phyloP scores from a whole-genome alignment of 2,797 vertebrate genomes.

The Propithecus perrieri region DNA sequence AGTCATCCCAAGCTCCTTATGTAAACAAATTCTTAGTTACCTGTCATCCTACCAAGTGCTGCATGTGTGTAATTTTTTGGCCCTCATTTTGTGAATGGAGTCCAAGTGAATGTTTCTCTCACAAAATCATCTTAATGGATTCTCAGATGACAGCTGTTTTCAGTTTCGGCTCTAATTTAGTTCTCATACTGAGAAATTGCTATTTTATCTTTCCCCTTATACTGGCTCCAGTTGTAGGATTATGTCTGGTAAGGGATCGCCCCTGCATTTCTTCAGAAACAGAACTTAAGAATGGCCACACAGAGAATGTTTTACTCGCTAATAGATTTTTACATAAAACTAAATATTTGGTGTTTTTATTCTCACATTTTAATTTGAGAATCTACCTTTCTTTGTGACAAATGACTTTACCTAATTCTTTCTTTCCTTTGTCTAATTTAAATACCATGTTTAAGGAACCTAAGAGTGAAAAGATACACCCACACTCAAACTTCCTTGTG shows the following conservation, averaged over 20 bases:
- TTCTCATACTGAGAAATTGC: slow-evolving; percentile 8
- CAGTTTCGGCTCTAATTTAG: slow-evolving; percentile 70
- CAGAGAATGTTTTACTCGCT: background rate
- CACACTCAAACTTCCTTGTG: background rate
- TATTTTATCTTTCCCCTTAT: slow-evolving; percentile 58
- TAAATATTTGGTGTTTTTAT: background rate
- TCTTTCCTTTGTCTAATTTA: background rate
- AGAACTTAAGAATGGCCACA: background rate
- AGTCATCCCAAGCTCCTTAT: background rate
- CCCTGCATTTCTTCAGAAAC: background rate
- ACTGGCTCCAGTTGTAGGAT: slow-evolving; percentile 32
- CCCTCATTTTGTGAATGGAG: background rate
- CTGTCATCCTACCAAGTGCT: background rate
- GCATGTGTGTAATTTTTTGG: background rate
- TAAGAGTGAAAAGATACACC: background rate
- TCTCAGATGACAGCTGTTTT: slow-evolving; percentile 77
- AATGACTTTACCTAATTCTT: background rate
- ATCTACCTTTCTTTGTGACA: background rate
- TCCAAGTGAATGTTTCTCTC: background rate
- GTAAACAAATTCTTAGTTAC: background rate
- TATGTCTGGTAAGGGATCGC: slow-evolving; percentile 14
- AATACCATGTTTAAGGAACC: background rate
- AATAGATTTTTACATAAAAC: background rate
- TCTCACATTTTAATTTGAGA: background rate
- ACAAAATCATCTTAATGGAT: background rate